Conservation (phyloP, 1,140 invertebrate genomes). For the Cepaea nemoralis region DNA sequence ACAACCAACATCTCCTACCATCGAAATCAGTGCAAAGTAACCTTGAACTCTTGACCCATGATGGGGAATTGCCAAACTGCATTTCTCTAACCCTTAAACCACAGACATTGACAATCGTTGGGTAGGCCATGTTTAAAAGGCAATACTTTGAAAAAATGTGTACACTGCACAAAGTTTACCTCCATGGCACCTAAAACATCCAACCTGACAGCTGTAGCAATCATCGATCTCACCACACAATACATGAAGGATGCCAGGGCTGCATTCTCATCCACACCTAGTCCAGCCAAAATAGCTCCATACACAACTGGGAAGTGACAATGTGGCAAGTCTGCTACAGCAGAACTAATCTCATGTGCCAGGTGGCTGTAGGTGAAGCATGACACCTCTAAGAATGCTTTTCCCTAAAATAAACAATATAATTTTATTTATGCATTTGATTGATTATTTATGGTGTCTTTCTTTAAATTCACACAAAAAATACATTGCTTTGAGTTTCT, state of each 20-base stretch:
- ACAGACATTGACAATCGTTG: no score
- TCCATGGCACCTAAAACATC: constrained; percentile 32
- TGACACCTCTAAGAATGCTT: constrained; percentile 8
- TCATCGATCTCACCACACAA: neutral
- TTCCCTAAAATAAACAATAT: constrained; percentile 5
- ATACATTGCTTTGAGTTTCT: no score
- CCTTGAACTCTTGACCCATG: no score
- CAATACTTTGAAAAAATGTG: no score
- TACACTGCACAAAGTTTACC: neutral
- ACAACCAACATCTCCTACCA: no score
- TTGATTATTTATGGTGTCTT: no score
- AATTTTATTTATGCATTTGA: no score
- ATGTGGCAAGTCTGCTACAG: neutral
- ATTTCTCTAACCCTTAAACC: no score
- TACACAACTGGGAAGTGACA: constrained; percentile 31
- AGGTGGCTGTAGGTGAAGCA: neutral
- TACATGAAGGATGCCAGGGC: constrained; percentile 17
- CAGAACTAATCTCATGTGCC: neutral
- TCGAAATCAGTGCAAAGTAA: no score
- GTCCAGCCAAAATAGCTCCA: constrained; percentile 6
- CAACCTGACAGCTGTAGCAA: constrained; percentile 30
- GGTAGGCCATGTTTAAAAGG: no score
- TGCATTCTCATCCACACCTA: neutral
- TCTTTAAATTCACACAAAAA: no score
- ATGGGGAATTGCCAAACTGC: no score